Evolutionary conservation across 2,113 vertebrate genomes (phyloP).

Genomic region (Microcebus griseorufus): DNA sequence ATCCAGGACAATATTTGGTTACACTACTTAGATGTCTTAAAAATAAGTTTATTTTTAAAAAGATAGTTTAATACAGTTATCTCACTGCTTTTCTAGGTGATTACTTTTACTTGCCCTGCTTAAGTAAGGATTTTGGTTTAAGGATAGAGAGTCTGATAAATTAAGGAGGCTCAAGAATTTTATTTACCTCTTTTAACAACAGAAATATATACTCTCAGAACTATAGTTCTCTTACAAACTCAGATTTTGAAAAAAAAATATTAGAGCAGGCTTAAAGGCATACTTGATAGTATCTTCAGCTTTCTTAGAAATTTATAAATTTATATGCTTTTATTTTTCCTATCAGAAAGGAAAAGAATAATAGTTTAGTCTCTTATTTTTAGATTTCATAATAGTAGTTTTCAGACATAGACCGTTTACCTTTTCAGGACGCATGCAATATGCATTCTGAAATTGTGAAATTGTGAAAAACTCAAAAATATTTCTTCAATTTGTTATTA

Average conservation of each 20-base stretch:
- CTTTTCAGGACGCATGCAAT: not conserved
- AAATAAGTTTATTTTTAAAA: not conserved
- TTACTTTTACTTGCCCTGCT: not conserved
- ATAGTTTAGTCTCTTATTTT: conserved; percentile 16
- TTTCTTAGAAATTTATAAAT: not conserved
- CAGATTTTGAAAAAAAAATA: not conserved
- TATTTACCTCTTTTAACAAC: not conserved
- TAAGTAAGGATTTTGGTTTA: not conserved
- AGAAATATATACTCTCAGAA: not conserved
- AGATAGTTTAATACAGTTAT: not conserved
- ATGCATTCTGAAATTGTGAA: not conserved
- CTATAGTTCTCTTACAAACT: not conserved
- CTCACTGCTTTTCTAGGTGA: not conserved
- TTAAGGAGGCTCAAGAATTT: not conserved
- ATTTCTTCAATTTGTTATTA: not conserved
- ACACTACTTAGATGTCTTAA: not conserved
- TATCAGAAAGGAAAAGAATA: not conserved
- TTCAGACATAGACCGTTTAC: not conserved
- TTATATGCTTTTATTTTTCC: conserved; percentile 30
- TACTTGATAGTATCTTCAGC: not conserved
- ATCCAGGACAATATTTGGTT: not conserved
- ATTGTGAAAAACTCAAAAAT: not conserved
- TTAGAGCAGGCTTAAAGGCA: not conserved
- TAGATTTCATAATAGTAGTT: not conserved
- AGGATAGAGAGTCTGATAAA: not conserved